Conservation (phyloP, 2,888 invertebrate genomes). For the Pherbina coryleti region DNA sequence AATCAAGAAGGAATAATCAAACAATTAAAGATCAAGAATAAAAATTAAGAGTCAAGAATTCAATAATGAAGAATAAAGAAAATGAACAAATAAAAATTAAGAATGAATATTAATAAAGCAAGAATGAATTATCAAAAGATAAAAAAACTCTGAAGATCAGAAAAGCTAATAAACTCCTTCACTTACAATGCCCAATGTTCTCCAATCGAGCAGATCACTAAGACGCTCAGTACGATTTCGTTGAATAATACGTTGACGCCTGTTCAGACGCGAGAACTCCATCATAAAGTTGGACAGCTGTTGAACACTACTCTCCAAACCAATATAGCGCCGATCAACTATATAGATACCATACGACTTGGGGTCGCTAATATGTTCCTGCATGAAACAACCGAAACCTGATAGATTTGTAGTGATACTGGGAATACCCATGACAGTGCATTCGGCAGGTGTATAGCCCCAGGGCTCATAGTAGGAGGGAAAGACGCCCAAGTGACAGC, state of each 20-base stretch:
- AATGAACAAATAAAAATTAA: background rate
- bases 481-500: constrained; percentile 98
- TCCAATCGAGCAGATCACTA: constrained; percentile 97
- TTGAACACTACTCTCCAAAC: constrained; percentile 90
- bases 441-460: constrained; percentile 99
- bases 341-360: constrained; percentile 99
- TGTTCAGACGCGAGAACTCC: constrained; percentile 89
- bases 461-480: constrained; percentile 99
- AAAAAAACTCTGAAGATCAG: background rate
- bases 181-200: constrained; percentile 95
- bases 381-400: constrained; percentile 98
- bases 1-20: too few relatives aligned
- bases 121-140: too few relatives aligned
- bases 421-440: constrained; percentile 99
- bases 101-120: background rate
- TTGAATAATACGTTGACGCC: constrained; percentile 97
- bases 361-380: constrained; percentile 97
- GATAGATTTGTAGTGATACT: constrained; percentile 98
- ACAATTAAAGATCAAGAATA: too few relatives aligned
- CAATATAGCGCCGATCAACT: constrained; percentile 92
- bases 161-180: background rate
- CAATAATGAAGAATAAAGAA: too few relatives aligned
- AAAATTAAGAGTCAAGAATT: too few relatives aligned
- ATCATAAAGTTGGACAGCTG: constrained; percentile 93
- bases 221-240: constrained; percentile 97